phyloP scores from a whole-genome alignment of 2,113 vertebrate species.

The Acinonyx jubatus region DNA sequence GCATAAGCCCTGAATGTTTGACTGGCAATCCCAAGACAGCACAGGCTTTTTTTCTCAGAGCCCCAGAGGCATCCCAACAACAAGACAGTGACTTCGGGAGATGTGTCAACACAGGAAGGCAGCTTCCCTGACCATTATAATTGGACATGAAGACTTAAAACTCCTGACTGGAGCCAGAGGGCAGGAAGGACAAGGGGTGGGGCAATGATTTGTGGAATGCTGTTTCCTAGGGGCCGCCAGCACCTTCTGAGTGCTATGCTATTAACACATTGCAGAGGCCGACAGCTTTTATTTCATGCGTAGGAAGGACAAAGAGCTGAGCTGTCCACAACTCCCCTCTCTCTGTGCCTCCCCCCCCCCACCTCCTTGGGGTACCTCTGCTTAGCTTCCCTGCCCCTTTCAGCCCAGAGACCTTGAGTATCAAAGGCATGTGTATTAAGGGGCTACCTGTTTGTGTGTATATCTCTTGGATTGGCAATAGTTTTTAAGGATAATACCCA shows the following conservation, averaged over 20 bases:
- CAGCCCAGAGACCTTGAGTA: neutral
- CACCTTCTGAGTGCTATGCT: neutral
- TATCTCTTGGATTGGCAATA: neutral
- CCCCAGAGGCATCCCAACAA: neutral
- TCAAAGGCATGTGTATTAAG: neutral
- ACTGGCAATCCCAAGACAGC: accelerated
- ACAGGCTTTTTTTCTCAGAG: neutral
- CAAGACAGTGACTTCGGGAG: constrained; percentile 17
- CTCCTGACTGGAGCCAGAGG: neutral
- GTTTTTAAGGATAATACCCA: neutral
- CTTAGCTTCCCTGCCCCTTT: neutral
- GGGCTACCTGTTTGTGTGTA: neutral
- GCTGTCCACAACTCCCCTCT: neutral
- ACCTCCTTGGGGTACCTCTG: neutral
- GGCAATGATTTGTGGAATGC: constrained; percentile 10
- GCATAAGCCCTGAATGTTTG: accelerated
- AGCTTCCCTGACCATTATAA: neutral
- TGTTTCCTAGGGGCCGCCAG: neutral
- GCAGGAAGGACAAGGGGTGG: neutral
- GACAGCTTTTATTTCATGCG: neutral
- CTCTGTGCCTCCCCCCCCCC: neutral
- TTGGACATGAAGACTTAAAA: constrained; percentile 38
- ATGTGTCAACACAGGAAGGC: neutral
- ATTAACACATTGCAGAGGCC: neutral
- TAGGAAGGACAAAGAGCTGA: neutral